Evolutionary conservation across 2,797 vertebrate genomes (phyloP).

Genomic region (Pteronotus mesoamericanus): DNA sequence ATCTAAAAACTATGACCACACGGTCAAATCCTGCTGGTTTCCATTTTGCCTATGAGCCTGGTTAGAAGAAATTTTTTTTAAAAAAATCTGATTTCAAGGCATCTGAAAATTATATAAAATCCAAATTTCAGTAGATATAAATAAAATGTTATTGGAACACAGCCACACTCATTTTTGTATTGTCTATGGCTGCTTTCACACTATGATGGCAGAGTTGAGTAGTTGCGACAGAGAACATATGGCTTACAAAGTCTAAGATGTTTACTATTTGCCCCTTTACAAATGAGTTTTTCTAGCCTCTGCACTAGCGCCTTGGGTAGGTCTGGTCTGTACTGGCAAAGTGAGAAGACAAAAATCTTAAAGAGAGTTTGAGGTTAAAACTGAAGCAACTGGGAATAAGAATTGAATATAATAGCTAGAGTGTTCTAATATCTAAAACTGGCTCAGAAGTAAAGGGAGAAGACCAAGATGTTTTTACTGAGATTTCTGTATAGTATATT

Average conservation of each 20-base stretch:
- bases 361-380: neutral
- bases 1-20: neutral
- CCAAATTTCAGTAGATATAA: neutral
- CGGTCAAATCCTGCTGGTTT: neutral
- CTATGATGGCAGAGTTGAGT: neutral
- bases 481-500: neutral
- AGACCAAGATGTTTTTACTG: neutral
- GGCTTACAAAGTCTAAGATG: neutral
- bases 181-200: neutral
- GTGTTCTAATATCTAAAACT: neutral
- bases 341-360: neutral
- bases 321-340: neutral
- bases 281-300: neutral
- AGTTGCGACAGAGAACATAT: neutral
- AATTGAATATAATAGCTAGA: neutral
- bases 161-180: neutral
- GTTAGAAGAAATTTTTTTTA: neutral
- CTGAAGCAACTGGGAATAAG: neutral
- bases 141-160: neutral
- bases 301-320: neutral
- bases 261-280: neutral
- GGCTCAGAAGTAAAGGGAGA: neutral
- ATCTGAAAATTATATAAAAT: neutral
- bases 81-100: neutral
- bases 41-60: neutral